Evolutionary conservation across 2,888 invertebrate genomes (phyloP), one percentile per base, ranked within the genome.

Genomic region (Ischnus inquisitorius): DNA sequence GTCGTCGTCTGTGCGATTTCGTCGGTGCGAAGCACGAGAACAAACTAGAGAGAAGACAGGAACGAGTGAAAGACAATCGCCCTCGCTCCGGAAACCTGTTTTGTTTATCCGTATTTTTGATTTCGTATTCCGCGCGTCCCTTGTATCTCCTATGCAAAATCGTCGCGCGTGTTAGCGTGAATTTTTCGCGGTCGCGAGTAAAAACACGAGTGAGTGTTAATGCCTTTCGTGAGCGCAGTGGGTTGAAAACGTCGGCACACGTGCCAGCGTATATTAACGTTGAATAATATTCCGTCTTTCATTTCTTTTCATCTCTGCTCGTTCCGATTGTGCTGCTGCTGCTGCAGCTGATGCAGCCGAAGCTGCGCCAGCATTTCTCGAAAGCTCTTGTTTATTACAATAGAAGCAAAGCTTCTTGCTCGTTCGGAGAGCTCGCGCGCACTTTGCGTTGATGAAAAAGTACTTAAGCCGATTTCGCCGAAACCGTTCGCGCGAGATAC

Each of bases 401-500:
- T 54, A 19, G 43, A 68, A 51, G 68, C n/a, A 64, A 62, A 71
- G 62, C 60, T 60, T 60, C 28, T 60, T 22, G 19, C 64, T 46
- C 69, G 22, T 60, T 22, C 16, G 8, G 43, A 41, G 67, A 80
- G 75, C 68, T 41, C 2, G 41, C 43, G 67, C 77, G 71, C 74
- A 75, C 71, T 85, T 76, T 80, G 85, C 86, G 86, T 88, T 88
- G 88, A 87, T 89, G 87, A 88, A 88, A 90, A 91, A 89, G 89
- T 88, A 89, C 86, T 88, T 90, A 89, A 91, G 90, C 90, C 88
- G 90, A 91, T 91, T 91, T 90, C 62, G 64, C 64, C 64, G 28
- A 28, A 74, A 75, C 64, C 75, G 48, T 62, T 43, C 62, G 75
- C 28, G 67, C 3, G 12, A 62, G 34, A 72, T 28, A 51, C 28